Percentiles rank a stretch among this genome's conserved stretches.
Evolutionary conservation across 37 sponge, comb jelly and placozoan genomes (phyloP).

Genomic region (Halisarca cf. caerulea): DNA sequence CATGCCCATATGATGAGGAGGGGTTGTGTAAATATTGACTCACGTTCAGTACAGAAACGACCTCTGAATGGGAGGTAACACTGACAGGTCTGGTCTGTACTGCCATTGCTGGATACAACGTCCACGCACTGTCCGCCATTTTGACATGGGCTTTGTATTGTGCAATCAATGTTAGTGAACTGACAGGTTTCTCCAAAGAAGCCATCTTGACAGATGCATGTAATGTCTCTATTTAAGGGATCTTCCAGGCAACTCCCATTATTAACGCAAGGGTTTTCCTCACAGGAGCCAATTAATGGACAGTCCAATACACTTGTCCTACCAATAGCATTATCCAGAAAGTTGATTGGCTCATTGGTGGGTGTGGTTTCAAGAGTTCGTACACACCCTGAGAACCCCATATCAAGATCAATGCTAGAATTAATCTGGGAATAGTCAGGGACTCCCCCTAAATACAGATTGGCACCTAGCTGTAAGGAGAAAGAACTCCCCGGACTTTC

Average conservation of each 20-base stretch:
- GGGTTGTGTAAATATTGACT: constrained; percentile 1
- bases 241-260: constrained; percentile 42
- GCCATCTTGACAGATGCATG: constrained; percentile 20
- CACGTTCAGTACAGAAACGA: constrained; percentile 46
- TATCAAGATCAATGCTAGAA: not conserved
- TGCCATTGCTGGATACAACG: not conserved
- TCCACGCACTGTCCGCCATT: constrained; percentile 43
- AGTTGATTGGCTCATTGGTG: not conserved
- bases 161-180: constrained; percentile 9
- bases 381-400: constrained; percentile 53
- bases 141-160: constrained; percentile 21
- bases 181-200: constrained; percentile 45
- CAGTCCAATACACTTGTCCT: constrained; percentile 34
- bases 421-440: not conserved
- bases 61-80: constrained; percentile 70
- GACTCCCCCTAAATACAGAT: constrained; percentile 50
- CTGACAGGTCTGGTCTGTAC: constrained; percentile 28
- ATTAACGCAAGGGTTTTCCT: constrained; percentile 25
- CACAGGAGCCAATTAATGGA: constrained; percentile 13
- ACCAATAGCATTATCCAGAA: constrained; percentile 32
- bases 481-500: constrained; percentile 28
- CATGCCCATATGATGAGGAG: not conserved
- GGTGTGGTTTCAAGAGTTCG: constrained; percentile 15
- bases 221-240: not conserved
- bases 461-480: constrained; percentile 46